Evolutionary conservation across 2,113 vertebrate genomes (phyloP), one percentile per base, ranked within the genome.

Genomic region (Pelvicachromis taeniatus): DNA sequence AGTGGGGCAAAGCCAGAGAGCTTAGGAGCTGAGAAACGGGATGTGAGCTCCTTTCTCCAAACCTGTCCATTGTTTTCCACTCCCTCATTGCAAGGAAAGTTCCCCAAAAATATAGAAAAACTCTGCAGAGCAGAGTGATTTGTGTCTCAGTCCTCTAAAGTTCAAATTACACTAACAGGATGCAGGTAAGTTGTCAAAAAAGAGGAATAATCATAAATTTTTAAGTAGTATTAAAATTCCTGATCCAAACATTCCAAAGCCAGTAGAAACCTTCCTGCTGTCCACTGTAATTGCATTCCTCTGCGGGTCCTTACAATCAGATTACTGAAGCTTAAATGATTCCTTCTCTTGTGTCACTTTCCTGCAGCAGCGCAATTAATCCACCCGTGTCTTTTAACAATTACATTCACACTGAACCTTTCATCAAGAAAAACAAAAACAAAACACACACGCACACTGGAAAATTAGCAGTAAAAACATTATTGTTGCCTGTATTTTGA

Each of bases 21-120:
- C 92, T 95, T 80, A 97, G 93, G 53, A 97, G 96, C 68, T 96
- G 95, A 92, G 95, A 91, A 75, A 96, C 92, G 6, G 95, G 94
- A 83, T 95, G 88, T 6, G 93, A 94, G 19, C 88, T 92, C 87
- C 88, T 95, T 52, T 90, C 87, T 61, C 93, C 90, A 89, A 95
- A 92, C 86, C 89, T 91, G 45, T 92, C 90, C 91, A 94, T 93
- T 58, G 90, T 75, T 84, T 85, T 95, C 85, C 91, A 93, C 92
- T 96, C 94, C 90, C 93, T 93, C 95, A 96, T 95, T 63, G 35
- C 54, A 12, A 86, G 23, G 87, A 17, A 88, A 65, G 26, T 65
- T 56, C 58, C 42, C 59, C 68, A 80, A 56, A 65, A 9, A 52
- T 45, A 33, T 2, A n/a, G 16, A 85, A 40, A 80, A 90, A 78